Percentiles rank a stretch among this genome's conserved stretches.
Evolutionary conservation across 2,797 vertebrate species (phyloP).

Genomic region (Meriones psammophilus): DNA sequence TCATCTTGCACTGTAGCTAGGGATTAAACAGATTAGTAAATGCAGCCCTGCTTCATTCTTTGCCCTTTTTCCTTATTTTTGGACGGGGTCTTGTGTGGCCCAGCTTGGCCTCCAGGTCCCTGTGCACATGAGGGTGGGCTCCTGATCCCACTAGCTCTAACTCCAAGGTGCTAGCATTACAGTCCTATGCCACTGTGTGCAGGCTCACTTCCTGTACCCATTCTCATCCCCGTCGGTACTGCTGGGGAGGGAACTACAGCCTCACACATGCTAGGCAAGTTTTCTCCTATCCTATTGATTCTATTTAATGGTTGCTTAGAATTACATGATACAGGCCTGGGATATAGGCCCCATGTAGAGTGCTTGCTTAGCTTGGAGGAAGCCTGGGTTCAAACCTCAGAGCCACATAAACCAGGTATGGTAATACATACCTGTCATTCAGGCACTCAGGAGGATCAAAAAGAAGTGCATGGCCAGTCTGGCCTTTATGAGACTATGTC

Average conservation of each 20-base stretch:
- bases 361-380: neutral
- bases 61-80: neutral
- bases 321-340: neutral
- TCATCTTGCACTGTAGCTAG: slow-evolving; percentile 40
- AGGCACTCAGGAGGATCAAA: neutral
- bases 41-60: neutral
- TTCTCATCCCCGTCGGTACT: too few species aligned
- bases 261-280: neutral
- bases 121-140: neutral
- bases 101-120: neutral
- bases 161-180: neutral
- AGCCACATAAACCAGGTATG: neutral
- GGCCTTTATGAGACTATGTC: neutral
- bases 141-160: neutral
- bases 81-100: neutral
- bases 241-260: neutral
- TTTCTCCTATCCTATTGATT: neutral
- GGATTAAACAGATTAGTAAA: slow-evolving; percentile 37
- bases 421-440: too few species aligned
- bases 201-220: neutral
- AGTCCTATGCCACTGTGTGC: neutral
- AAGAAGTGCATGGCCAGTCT: neutral
- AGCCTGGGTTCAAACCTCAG: neutral
- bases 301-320: slow-evolving; percentile 26
- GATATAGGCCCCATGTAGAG: too few species aligned